Base-by-base conservation (phyloP, 2,113 vertebrate genomes). In the Sylvicapra grimmia region DNA sequence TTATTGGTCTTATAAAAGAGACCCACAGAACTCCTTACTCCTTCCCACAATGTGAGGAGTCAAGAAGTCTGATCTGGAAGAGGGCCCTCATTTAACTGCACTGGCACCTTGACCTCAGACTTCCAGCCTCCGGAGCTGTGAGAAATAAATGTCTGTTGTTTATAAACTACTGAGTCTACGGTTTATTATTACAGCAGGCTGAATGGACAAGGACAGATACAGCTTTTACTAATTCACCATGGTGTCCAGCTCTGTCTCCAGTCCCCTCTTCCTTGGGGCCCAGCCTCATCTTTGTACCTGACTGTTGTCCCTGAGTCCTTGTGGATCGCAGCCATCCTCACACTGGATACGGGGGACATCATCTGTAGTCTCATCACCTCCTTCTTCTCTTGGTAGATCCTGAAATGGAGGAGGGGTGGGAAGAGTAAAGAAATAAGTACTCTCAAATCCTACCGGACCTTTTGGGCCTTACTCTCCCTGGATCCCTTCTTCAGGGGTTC, bases 281-380 rank as follows among this genome's bases (percentile, higher is more conserved):
- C 2, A 0, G 54, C 27, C 15, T 82, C 44, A 19, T 83, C 72
- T 90, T 56, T 56, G 23, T 98, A 99, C 98, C 98, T 98, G 98
- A 91, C 98, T 98, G 54, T 98, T 97, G 63, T 97, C 98, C 36
- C 91, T 96, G 87, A 99, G 97, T 10, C 97, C 94, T 56, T 98
- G 88, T 14, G 98, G 98, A 89, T 99, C 98, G 0, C 99, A 99
- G 92, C 97, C 94, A 1, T 99, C 98, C 0, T 68, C 98, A 85
- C 98, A 99, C 82, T 96, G 98, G 97, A 99, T 98, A 8, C 44
- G 96, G 44, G 98, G 98, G 19, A 96, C 95, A 9, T 90, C 68
- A 9, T 75, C 59, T 75, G 92, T 80, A 68, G 85, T 83, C 47
- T 97, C 80, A 4, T 89, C 93, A 63, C 90, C 86, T 83, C 54